A percentile compares a stretch with the other conserved stretches of the same genome.
These are phyloP conservation scores for Proterorhinus semilunaris DNA, from an alignment of 2,113 vertebrate species.

Conservation along the genomic window DNA sequence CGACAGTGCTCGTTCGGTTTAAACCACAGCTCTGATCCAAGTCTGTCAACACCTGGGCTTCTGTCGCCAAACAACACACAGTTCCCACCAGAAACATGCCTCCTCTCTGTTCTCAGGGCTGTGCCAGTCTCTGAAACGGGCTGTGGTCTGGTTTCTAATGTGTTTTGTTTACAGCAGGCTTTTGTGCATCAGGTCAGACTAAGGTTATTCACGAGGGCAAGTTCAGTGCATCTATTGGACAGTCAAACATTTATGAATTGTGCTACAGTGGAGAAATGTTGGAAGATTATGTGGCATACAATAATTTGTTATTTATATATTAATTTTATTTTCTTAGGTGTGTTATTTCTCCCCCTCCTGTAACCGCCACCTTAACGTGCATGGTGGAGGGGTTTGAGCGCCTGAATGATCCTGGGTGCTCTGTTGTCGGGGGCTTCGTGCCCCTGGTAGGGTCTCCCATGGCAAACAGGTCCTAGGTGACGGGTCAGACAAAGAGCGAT, in stretches of 20 bases:
- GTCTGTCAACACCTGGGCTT: slow-evolving; percentile 17
- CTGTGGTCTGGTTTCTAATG: slow-evolving; percentile 11
- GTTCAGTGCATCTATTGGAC: background rate
- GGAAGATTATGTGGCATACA: too few relatives aligned
- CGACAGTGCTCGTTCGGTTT: background rate
- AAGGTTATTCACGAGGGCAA: background rate
- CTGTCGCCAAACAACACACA: background rate
- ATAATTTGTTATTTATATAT: too few relatives aligned
- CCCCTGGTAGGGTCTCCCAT: too few relatives aligned
- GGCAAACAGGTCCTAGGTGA: too few relatives aligned
- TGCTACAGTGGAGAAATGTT: too few relatives aligned
- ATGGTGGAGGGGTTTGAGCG: too few relatives aligned
- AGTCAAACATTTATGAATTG: background rate
- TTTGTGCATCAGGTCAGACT: background rate
- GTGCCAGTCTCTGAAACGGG: background rate
- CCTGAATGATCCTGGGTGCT: too few relatives aligned
- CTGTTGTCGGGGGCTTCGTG: too few relatives aligned
- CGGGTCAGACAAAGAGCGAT: too few relatives aligned
- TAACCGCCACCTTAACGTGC: too few relatives aligned
- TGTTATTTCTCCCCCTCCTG: too few relatives aligned
- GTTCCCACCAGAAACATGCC: slow-evolving; percentile 23
- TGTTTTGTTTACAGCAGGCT: background rate
- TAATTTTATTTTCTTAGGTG: too few relatives aligned
- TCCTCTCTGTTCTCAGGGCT: slow-evolving; percentile 18
- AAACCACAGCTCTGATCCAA: slow-evolving; percentile 26